A percentile compares a stretch with the other conserved stretches of the same genome.
phyloP scores from a whole-genome alignment of 2,888 invertebrate genomes.

The Elysia crispata region DNA sequence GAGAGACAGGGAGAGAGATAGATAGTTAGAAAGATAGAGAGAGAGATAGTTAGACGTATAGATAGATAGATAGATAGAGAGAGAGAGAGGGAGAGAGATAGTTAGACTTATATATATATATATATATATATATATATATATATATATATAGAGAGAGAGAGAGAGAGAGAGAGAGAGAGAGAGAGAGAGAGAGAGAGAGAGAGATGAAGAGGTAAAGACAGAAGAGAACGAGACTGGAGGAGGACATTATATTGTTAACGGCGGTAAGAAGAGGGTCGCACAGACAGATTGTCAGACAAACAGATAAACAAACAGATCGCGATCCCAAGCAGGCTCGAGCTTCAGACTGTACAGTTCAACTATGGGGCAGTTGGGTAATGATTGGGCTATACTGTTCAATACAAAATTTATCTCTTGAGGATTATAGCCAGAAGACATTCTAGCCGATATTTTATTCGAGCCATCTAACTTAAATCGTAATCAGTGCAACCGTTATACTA shows the following conservation, averaged over 20 bases:
- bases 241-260: neutral
- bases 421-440: too few relatives aligned
- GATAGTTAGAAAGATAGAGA: constrained; percentile 26
- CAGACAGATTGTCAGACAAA: too few relatives aligned
- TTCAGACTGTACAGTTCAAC: too few relatives aligned
- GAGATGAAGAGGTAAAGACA: constrained; percentile 1
- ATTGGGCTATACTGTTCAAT: too few relatives aligned
- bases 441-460: too few relatives aligned
- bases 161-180: constrained; percentile 9
- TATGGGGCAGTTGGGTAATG: too few relatives aligned
- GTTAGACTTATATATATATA: neutral
- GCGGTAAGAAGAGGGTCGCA: too few relatives aligned
- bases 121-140: neutral
- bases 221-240: neutral
- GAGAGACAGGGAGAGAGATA: constrained; percentile 34
- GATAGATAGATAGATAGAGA: neutral
- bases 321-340: too few relatives aligned
- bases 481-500: too few relatives aligned
- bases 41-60: neutral
- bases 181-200: neutral
- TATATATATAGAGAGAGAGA: neutral
- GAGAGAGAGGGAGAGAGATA: neutral
- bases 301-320: too few relatives aligned
- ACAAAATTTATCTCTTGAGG: too few relatives aligned
- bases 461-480: too few relatives aligned